Conservation (phyloP, 2,888 invertebrate genomes). For the Polietes domitor region DNA sequence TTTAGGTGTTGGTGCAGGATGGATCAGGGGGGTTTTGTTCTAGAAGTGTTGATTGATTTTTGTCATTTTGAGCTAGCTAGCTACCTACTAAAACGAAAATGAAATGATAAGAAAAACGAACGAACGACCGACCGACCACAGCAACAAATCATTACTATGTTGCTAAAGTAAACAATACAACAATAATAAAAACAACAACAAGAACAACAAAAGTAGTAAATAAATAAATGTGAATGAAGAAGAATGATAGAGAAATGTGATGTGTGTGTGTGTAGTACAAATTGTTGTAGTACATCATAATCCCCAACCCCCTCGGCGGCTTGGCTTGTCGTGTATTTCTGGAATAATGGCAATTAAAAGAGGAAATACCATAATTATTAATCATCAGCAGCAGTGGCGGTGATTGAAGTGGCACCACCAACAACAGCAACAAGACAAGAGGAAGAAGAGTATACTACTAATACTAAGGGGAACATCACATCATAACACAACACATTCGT, state of each 20-base stretch:
- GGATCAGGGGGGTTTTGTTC: slow-evolving; percentile 6
- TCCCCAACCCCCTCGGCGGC: neutral
- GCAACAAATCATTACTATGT: slow-evolving; percentile 16
- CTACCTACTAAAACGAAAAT: neutral
- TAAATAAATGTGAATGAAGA: slow-evolving; percentile 31
- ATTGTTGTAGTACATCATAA: neutral
- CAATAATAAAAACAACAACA: neutral
- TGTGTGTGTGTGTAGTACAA: no score
- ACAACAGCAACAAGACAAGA: neutral
- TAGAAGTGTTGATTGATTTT: neutral
- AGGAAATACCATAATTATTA: slow-evolving; percentile 77
- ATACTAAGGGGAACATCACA: neutral
- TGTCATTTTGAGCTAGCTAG: neutral
- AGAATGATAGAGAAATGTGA: neutral
- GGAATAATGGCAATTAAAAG: slow-evolving; percentile 57
- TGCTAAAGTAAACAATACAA: neutral
- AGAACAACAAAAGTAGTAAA: slow-evolving; percentile 35
- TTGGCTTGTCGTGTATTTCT: slow-evolving; percentile 28
- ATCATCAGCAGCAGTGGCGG: slow-evolving; percentile 68
- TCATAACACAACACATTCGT: neutral
- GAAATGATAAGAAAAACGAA: neutral
- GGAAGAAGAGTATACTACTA: neutral
- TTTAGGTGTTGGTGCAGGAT: no score
- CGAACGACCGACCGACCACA: neutral
- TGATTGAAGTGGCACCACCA: neutral